These are phyloP conservation scores for Drosophila peninsularis DNA, from an alignment of 2,888 invertebrate species.

Conservation along the genomic window DNA sequence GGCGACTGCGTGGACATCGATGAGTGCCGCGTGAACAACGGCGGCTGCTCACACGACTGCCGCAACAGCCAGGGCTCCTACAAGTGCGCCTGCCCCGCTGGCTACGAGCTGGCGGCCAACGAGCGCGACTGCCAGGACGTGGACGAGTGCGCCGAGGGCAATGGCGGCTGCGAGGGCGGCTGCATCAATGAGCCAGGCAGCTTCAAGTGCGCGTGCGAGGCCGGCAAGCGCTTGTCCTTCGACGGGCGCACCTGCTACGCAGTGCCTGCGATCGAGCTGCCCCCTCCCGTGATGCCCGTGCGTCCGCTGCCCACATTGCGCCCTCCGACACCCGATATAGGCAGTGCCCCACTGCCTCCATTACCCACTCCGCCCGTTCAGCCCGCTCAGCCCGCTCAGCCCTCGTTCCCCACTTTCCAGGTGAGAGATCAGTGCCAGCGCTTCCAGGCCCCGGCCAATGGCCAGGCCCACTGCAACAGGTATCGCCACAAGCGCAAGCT, in stretches of 20 bases:
- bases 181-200: slow-evolving; percentile 86
- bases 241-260: slow-evolving; percentile 71
- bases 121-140: slow-evolving; percentile 86
- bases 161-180: slow-evolving; percentile 82
- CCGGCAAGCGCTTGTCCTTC: slow-evolving; percentile 81
- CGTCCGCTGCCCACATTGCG: slow-evolving; percentile 26
- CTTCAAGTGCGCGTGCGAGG: slow-evolving; percentile 85
- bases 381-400: neutral
- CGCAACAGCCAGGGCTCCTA: slow-evolving; percentile 85
- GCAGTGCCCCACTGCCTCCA: neutral
- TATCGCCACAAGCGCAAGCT: slow-evolving; percentile 83
- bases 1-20: slow-evolving; percentile 85
- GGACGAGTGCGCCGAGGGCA: slow-evolving; percentile 86
- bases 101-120: slow-evolving; percentile 85
- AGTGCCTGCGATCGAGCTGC: slow-evolving; percentile 27
- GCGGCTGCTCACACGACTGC: slow-evolving; percentile 84
- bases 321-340: too few species aligned
- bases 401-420: slow-evolving; percentile 28
- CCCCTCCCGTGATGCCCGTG: slow-evolving; percentile 17
- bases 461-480: slow-evolving; percentile 82
- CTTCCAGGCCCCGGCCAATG: slow-evolving; percentile 81
- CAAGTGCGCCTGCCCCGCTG: slow-evolving; percentile 87
- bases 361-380: neutral
- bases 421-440: slow-evolving; percentile 80
- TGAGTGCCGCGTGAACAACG: slow-evolving; percentile 85